These are phyloP conservation scores for Gerris lacustris DNA, from an alignment of 2,888 invertebrate genomes.

Conservation along the genomic window DNA sequence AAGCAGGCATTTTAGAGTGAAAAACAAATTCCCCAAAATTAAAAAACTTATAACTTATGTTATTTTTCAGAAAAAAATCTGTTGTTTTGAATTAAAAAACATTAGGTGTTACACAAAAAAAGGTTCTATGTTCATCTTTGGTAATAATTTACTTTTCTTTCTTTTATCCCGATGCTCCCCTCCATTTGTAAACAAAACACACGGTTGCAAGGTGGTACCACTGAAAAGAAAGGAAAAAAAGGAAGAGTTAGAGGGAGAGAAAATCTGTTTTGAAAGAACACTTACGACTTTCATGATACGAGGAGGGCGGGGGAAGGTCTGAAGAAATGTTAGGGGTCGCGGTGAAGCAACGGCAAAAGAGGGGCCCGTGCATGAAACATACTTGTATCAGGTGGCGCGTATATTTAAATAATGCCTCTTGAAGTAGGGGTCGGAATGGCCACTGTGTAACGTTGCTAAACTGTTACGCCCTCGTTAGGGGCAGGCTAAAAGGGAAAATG, in stretches of 20 bases:
- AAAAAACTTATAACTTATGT: too few species aligned
- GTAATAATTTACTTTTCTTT: too few species aligned
- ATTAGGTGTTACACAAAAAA: too few species aligned
- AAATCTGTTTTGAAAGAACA: constrained; percentile 5
- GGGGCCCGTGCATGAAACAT: not conserved
- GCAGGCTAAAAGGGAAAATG: not conserved
- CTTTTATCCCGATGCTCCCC: too few species aligned
- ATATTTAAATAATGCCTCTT: constrained; percentile 1
- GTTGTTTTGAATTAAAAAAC: too few species aligned
- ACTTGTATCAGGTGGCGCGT: constrained; percentile 5
- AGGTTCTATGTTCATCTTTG: too few species aligned
- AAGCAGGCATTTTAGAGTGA: too few species aligned
- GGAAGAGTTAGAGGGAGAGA: not conserved
- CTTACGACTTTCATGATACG: not conserved
- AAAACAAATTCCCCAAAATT: too few species aligned
- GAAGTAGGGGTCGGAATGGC: not conserved
- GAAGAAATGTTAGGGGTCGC: not conserved
- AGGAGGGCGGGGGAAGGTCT: not conserved
- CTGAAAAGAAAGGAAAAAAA: not conserved
- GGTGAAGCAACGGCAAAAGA: not conserved
- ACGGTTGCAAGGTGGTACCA: not conserved
- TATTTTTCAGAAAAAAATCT: too few species aligned
- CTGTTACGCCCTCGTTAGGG: constrained; percentile 3
- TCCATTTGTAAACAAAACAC: constrained; percentile 3
- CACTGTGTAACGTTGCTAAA: constrained; percentile 3